phyloP scores from a whole-genome alignment of 2,888 invertebrate species.

The Petrolisthes cinctipes region DNA sequence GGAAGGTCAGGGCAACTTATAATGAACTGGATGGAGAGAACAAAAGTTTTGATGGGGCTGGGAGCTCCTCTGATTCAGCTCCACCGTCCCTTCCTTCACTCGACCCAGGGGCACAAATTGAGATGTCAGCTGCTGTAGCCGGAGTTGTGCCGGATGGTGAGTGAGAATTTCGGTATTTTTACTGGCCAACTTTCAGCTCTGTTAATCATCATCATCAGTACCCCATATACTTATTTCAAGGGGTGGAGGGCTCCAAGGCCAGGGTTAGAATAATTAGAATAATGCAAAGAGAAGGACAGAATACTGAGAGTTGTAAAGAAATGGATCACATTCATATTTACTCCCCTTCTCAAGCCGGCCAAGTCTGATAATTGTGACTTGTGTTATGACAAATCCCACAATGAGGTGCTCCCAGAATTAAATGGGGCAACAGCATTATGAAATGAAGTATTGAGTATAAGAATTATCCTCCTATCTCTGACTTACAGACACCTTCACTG shows the following conservation, averaged over 20 bases:
- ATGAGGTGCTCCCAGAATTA: too few relatives aligned
- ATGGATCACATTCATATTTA: too few relatives aligned
- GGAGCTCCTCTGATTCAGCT: background rate
- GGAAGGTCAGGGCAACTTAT: background rate
- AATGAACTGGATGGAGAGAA: background rate
- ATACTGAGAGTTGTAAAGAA: too few relatives aligned
- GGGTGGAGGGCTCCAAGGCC: too few relatives aligned
- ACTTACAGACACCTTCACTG: constrained; percentile 81
- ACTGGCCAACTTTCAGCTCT: background rate
- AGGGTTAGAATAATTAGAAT: too few relatives aligned
- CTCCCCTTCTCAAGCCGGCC: too few relatives aligned
- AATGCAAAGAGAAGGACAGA: background rate
- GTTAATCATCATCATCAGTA: background rate
- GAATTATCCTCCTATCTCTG: too few relatives aligned
- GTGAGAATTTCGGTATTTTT: background rate
- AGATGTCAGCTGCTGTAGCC: constrained; percentile 65
- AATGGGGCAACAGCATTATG: too few relatives aligned
- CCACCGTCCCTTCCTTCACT: constrained; percentile 5
- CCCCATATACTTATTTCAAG: background rate
- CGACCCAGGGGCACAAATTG: constrained; percentile 66
- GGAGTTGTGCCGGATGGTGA: constrained; percentile 66
- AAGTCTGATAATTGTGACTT: too few relatives aligned
- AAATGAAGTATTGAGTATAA: too few relatives aligned
- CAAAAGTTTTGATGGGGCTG: background rate
- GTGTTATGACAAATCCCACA: too few relatives aligned